phyloP scores from a whole-genome alignment of 2,113 vertebrate genomes.

The Perccottus glenii region DNA sequence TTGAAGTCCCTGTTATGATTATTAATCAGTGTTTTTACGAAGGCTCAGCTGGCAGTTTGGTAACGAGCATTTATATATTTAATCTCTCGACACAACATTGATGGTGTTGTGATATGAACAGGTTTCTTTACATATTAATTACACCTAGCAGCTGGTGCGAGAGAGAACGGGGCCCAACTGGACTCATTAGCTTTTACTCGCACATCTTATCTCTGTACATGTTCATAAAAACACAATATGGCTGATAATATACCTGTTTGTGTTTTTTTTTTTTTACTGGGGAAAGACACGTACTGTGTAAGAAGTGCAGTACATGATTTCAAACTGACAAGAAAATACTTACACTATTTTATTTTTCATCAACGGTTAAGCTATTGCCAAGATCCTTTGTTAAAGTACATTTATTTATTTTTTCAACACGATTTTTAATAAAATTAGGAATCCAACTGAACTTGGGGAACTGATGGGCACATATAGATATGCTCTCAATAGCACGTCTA shows the following conservation, averaged over 20 bases:
- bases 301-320: too few relatives aligned
- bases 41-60: conserved; percentile 37
- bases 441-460: too few relatives aligned
- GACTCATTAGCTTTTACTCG: conserved; percentile 66
- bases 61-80: conserved; percentile 21
- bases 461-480: too few relatives aligned
- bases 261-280: background rate
- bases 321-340: too few relatives aligned
- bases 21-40: conserved; percentile 2
- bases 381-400: too few relatives aligned
- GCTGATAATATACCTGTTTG: conserved; percentile 7
- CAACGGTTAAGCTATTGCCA: too few relatives aligned
- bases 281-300: background rate
- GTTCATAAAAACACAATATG: conserved; percentile 41
- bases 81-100: conserved; percentile 29
- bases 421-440: too few relatives aligned
- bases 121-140: conserved; percentile 76
- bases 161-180: conserved; percentile 35
- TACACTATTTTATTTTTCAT: too few relatives aligned
- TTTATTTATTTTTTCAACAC: too few relatives aligned
- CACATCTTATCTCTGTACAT: conserved; percentile 39
- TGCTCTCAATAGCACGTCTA: too few relatives aligned
- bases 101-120: conserved; percentile 61
- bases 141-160: conserved; percentile 62
- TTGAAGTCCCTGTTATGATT: conserved; percentile 1